Evolutionary conservation across 2,888 invertebrate genomes (phyloP).

Genomic region (Hirtodrosophila alboralis): DNA sequence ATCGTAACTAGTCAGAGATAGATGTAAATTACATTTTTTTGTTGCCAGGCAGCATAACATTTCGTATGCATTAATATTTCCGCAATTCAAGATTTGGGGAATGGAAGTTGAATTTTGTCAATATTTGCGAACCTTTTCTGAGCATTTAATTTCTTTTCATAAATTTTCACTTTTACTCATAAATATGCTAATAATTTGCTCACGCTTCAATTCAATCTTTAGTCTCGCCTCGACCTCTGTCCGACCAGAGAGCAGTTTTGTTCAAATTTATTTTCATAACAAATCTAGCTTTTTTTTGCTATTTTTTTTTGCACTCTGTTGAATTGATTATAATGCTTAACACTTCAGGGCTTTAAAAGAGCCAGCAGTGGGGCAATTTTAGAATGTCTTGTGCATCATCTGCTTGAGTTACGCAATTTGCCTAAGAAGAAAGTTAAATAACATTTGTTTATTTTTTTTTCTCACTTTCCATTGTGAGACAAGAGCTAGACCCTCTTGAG

Average conservation of each 20-base stretch:
- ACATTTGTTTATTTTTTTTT: conserved; percentile 18
- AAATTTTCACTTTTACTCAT: conserved; percentile 81
- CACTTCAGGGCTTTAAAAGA: conserved; percentile 19
- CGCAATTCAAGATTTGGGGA: conserved; percentile 6
- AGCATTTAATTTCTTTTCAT: conserved; percentile 51
- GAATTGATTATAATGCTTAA: conserved; percentile 35
- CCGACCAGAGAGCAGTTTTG: conserved; percentile 20
- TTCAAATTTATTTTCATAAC: conserved; percentile 34
- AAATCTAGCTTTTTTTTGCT: conserved; percentile 25
- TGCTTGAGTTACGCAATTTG: conserved; percentile 51
- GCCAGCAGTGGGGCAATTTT: conserved; percentile 17
- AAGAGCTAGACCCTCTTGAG: too few species aligned
- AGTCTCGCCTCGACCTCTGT: conserved; percentile 8
- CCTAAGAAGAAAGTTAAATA: conserved; percentile 66
- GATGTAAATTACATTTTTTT: conserved; percentile 5
- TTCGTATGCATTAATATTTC: conserved; percentile 43
- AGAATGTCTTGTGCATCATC: conserved; percentile 33
- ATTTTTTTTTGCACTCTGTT: conserved; percentile 6
- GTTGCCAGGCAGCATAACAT: conserved; percentile 28
- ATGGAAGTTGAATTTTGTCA: conserved; percentile 47
- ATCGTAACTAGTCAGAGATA: conserved; percentile 14
- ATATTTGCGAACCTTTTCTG: conserved; percentile 65
- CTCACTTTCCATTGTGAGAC: conserved; percentile 36
- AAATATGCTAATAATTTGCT: conserved; percentile 76
- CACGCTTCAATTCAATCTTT: conserved; percentile 43